A percentile compares a stretch with the other conserved stretches of the same genome.
Evolutionary conservation across 2,888 invertebrate genomes (phyloP).

Genomic region (Pecten maximus): DNA sequence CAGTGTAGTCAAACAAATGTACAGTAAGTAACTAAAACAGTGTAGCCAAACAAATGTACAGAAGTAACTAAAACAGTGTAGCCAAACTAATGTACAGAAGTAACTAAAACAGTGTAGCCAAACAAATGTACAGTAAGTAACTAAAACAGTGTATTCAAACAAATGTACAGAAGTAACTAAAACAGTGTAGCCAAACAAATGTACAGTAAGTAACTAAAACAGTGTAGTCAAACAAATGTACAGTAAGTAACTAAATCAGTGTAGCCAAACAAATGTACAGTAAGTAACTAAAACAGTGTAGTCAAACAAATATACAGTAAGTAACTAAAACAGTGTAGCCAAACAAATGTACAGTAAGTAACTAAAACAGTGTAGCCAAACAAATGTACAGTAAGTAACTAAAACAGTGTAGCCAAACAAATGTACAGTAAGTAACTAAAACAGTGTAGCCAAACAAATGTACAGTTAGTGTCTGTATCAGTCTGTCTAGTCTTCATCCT

Average conservation of each 20-base stretch:
- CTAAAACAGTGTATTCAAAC: too few species aligned
- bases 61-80: constrained; percentile 70
- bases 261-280: constrained; percentile 82
- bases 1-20: too few species aligned
- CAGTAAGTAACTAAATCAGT: too few species aligned
- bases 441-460: not conserved
- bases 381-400: not conserved
- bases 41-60: constrained; percentile 82
- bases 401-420: constrained; percentile 83
- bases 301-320: not conserved
- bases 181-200: constrained; percentile 82
- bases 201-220: constrained; percentile 80
- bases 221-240: too few species aligned
- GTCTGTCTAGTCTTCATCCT: not conserved
- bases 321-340: too few species aligned
- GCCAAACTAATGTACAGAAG: not conserved
- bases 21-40: too few species aligned
- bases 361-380: too few species aligned
- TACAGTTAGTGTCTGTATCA: not conserved
- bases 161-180: not conserved
- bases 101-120: too few species aligned
- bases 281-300: too few species aligned
- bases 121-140: constrained; percentile 82
- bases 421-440: constrained; percentile 80
- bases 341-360: constrained; percentile 82